Evolutionary conservation across 2,113 vertebrate genomes (phyloP).

Genomic region (Saguinus midas): DNA sequence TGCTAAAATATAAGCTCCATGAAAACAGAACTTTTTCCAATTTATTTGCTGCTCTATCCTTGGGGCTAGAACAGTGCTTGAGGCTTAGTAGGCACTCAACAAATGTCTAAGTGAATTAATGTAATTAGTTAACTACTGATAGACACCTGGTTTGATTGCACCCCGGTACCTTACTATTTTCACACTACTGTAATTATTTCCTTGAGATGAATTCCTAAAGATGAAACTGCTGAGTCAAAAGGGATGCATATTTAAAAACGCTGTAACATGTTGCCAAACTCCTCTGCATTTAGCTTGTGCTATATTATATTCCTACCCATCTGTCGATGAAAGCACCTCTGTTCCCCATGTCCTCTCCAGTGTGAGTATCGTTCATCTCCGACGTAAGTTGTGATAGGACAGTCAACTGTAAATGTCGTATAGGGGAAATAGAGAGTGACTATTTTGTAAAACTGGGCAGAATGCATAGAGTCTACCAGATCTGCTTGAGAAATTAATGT

Average conservation of each 20-base stretch:
- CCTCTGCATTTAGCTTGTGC: neutral
- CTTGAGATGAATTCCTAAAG: slow-evolving; percentile 4
- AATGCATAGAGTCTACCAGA: neutral
- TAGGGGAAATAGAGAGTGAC: neutral
- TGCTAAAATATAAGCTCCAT: neutral
- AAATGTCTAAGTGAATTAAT: neutral
- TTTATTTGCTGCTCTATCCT: neutral
- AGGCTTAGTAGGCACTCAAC: neutral
- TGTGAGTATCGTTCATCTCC: neutral
- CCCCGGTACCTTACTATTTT: neutral
- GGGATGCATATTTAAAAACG: neutral
- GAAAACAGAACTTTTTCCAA: neutral
- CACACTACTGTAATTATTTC: neutral
- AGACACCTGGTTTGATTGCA: neutral
- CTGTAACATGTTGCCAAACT: neutral
- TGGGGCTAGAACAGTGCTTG: neutral
- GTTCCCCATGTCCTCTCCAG: neutral
- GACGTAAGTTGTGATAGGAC: neutral
- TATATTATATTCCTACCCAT: neutral
- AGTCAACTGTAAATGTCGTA: neutral
- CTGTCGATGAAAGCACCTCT: neutral
- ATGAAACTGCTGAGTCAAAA: neutral
- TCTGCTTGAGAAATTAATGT: neutral
- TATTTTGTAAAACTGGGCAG: neutral
- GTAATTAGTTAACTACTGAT: neutral